phyloP scores from a whole-genome alignment of 64 coral and sea anemone species.

The Dendrophyllia cribrosa region DNA sequence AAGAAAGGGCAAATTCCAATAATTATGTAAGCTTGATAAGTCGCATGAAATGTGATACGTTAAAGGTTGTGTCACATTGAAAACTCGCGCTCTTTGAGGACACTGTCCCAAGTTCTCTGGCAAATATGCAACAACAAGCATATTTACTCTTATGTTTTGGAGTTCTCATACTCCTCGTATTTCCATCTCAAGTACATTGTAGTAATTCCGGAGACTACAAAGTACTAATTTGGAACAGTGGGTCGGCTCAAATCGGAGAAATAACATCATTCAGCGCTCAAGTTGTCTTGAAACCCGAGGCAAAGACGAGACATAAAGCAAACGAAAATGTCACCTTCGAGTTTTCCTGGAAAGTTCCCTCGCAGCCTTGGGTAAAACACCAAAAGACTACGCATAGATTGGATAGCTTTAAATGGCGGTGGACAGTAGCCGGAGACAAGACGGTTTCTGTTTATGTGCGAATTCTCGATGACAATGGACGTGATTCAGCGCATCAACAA shows the following conservation, averaged over 20 bases:
- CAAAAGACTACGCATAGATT: not conserved
- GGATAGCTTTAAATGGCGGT: conserved; percentile 4
- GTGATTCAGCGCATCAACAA: not conserved
- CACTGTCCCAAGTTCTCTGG: not conserved
- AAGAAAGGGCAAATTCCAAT: too few relatives aligned
- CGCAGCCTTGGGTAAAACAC: not conserved
- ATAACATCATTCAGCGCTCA: not conserved
- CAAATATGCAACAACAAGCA: not conserved
- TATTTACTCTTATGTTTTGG: not conserved
- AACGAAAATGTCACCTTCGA: not conserved
- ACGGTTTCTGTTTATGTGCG: conserved; percentile 14
- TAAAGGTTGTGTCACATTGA: not conserved
- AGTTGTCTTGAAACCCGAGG: conserved; percentile 3
- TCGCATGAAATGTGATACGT: not conserved
- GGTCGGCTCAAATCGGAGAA: not conserved
- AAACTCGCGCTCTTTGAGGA: too few relatives aligned
- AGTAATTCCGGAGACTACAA: not conserved
- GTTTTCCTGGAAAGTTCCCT: conserved; percentile 18
- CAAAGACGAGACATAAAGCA: not conserved
- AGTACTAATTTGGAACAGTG: conserved; percentile 1
- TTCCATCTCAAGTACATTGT: conserved; percentile 3
- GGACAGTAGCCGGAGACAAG: not conserved
- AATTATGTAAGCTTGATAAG: too few relatives aligned
- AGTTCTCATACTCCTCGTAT: not conserved
- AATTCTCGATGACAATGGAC: not conserved